Evolutionary conservation across 2,113 vertebrate species (phyloP), one percentile per base, ranked within the genome.

Genomic region (Calypte anna): DNA sequence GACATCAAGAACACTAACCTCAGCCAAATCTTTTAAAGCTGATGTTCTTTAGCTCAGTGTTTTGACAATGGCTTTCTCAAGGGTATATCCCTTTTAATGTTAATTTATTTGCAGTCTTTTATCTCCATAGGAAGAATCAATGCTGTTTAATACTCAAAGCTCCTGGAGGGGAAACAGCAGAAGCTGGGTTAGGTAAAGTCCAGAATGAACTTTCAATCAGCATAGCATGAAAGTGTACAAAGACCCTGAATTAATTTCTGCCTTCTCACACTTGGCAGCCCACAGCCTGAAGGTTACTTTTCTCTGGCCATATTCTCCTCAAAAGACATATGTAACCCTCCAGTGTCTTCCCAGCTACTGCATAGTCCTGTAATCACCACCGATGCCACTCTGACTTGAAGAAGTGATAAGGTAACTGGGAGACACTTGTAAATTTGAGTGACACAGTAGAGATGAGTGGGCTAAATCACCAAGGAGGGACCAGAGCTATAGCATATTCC

Each of bases 71-170:
- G 76, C 73, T 88, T 94, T 96, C 94, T 95, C 88, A 94, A 95
- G 92, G 82, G 59, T 66, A 95, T 96, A 87, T 83, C 68, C 73
- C 88, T 91, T 75, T 82, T 80, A 73, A 72, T 25, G 80, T 64
- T 74, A 77, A 92, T 91, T 92, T 94, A 81, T 93, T 94, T 97
- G 31, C 64, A 68, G 73, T 68, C 80, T 96, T 96, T 93, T 94
- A 87, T 93, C 96, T 97, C 95, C 80, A 68, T 14, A 58, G 91
- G 91, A 78, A 91, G 94, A 86, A 91, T 93, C 93, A 38, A 63
- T 62, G 81, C 53, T 63, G 48, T 83, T 91, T 93, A 67, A 88
- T 79, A 67, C 57, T 79, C 83, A 90, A 68, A 54, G 77, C 61
- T 92, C 96, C 94, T 83, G 86, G 31, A 83, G 40, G 67, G 57